A percentile compares a stretch with the other conserved stretches of the same genome.
phyloP scores from a whole-genome alignment of 2,113 vertebrate species.

The Geococcyx californianus region DNA sequence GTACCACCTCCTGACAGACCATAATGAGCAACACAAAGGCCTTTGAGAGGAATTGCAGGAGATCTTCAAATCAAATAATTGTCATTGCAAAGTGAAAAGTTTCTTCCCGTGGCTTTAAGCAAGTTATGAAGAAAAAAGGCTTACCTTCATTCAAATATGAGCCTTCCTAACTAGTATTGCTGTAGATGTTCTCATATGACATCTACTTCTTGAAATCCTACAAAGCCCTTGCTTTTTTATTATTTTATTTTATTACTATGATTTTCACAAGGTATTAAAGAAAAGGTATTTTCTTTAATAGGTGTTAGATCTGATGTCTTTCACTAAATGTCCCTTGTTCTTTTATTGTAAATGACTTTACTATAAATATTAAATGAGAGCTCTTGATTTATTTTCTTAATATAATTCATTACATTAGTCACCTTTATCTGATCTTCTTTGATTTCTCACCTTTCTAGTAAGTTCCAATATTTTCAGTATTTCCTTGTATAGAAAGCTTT shows the following conservation, averaged over 20 bases:
- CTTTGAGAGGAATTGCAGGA: neutral
- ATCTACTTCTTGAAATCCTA: neutral
- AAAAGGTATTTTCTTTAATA: neutral
- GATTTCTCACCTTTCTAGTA: neutral
- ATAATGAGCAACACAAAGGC: neutral
- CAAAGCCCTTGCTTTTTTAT: neutral
- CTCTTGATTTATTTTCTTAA: neutral
- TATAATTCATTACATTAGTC: neutral
- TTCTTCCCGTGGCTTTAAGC: neutral
- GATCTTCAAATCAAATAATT: neutral
- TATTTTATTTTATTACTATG: neutral
- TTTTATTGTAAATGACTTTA: neutral
- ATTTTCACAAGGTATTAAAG: neutral
- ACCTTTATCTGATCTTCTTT: neutral
- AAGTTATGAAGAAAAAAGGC: neutral
- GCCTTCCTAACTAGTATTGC: neutral
- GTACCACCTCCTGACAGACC: neutral
- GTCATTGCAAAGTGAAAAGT: neutral
- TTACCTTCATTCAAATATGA: neutral
- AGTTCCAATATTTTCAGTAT: neutral
- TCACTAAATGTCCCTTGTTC: neutral
- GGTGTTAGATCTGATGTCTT: neutral
- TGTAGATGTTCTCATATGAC: neutral
- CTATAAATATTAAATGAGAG: neutral
- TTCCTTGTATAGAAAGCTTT: neutral